Evolutionary conservation across 2,113 vertebrate genomes (phyloP), one percentile per base, ranked within the genome.

Genomic region (Ptychochromis oligacanthus): DNA sequence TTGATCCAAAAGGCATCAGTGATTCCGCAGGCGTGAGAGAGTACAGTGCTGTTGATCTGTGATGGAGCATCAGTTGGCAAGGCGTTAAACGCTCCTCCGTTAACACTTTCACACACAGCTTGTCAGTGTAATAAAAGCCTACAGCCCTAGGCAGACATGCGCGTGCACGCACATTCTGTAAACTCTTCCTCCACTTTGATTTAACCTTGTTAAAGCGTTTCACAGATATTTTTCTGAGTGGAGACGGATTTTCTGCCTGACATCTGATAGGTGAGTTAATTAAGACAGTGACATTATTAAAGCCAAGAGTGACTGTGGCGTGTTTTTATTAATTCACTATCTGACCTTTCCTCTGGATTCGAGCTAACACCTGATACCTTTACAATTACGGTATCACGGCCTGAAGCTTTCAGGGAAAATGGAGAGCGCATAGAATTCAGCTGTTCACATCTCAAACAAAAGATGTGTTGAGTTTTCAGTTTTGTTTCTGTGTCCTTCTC

Each of bases 231-330:
- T 84, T 72, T 86, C 57, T 70, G 82, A 81, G 77, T 43, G 24
- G 55, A 89, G 86, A 43, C 7, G 38, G 78, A 72, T 89, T 87
- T 91, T 74, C 70, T 31, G 74, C 34, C 72, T 87, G 89, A 85
- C 80, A 80, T 70, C 80, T 84, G 80, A 87, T 64, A 75, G 72
- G 87, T 67, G 82, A 94, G 87, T 92, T 93, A 93, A 94, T 94
- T 93, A 91, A 94, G 89, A 92, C 80, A 76, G 49, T 92, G 92
- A 85, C 92, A 93, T 95, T 94, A 94, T 94, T 90, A 92, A 89
- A 91, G 87, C 77, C 57, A 79, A 59, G 84, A 86, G 75, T 83
- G 88, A 89, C 40, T 89, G 87, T 46, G 72, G 75, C 28, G 28
- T 93, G 89, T 87, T 93, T 93, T 93, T 91, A 91, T 93, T 91